Conservation (phyloP, 2,113 vertebrate species). For the Cranoglanis bouderius region DNA sequence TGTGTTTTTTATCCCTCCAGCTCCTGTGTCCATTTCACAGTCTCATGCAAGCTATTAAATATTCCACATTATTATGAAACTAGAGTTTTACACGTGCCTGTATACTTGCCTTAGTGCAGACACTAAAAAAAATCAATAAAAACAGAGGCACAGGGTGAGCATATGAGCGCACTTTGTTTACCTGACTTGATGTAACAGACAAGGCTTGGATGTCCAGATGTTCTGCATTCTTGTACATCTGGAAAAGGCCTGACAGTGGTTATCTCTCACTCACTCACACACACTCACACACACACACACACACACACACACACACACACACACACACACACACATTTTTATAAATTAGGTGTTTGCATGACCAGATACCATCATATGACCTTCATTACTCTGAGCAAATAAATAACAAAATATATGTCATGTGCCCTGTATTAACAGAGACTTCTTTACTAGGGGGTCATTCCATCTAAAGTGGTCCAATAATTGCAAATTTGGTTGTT, state of each 20-base stretch:
- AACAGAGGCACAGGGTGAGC: constrained; percentile 28
- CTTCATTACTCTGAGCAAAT: not conserved
- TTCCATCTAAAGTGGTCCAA: too few species aligned
- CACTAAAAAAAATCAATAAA: constrained; percentile 10
- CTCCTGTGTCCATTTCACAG: constrained; percentile 2
- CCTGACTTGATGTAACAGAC: constrained; percentile 44
- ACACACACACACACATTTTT: constrained; percentile 56
- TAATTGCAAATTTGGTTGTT: too few species aligned
- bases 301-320: constrained; percentile 25
- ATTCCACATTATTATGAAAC: constrained; percentile 12
- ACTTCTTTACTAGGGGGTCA: not conserved
- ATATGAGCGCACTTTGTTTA: constrained; percentile 53
- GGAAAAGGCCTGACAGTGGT: constrained; percentile 61
- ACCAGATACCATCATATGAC: constrained; percentile 3
- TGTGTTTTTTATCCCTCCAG: constrained; percentile 11
- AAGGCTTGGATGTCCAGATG: constrained; percentile 62
- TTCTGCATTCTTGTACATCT: constrained; percentile 64
- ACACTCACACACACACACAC: not conserved
- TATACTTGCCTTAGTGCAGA: not conserved
- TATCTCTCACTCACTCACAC: constrained; percentile 24
- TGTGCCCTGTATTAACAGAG: not conserved
- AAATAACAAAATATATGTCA: not conserved
- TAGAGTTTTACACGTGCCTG: not conserved
- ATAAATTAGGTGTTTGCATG: constrained; percentile 61
- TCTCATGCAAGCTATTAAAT: constrained; percentile 15